Percentiles rank a stretch among this genome's conserved stretches.
phyloP scores from a whole-genome alignment of 2,888 invertebrate species.

The Nipponacmea schrenckii region DNA sequence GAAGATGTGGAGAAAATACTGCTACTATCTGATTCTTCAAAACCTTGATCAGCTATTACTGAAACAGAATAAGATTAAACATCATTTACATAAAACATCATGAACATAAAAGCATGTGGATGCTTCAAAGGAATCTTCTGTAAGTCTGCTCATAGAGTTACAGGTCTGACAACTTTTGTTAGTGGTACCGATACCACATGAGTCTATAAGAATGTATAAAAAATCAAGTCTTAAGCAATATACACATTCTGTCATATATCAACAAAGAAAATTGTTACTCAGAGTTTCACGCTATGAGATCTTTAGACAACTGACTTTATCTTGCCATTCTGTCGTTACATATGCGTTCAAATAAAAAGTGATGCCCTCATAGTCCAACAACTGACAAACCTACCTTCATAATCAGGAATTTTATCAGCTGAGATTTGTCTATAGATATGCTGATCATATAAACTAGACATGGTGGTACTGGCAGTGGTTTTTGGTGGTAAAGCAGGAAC shows the following conservation, averaged over 20 bases:
- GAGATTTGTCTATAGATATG: neutral
- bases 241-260: too few relatives aligned
- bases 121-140: neutral
- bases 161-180: too few relatives aligned
- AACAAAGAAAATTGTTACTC: too few relatives aligned
- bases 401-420: slow-evolving; percentile 26
- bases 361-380: too few relatives aligned
- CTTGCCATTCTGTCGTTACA: too few relatives aligned
- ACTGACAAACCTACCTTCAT: slow-evolving; percentile 33
- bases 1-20: slow-evolving; percentile 55
- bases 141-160: too few relatives aligned
- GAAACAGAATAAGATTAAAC: neutral
- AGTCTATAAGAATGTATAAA: too few relatives aligned
- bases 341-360: too few relatives aligned
- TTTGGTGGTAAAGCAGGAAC: slow-evolving; percentile 33
- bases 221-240: too few relatives aligned
- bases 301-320: too few relatives aligned
- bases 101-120: neutral
- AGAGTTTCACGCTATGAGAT: too few relatives aligned
- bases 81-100: neutral
- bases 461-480: slow-evolving; percentile 14
- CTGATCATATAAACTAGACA: slow-evolving; percentile 11
- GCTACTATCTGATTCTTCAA: slow-evolving; percentile 63
- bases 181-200: too few relatives aligned
- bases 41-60: slow-evolving; percentile 53